Conservation (phyloP, 2,888 invertebrate genomes). For the Orthonevra nobilis region DNA sequence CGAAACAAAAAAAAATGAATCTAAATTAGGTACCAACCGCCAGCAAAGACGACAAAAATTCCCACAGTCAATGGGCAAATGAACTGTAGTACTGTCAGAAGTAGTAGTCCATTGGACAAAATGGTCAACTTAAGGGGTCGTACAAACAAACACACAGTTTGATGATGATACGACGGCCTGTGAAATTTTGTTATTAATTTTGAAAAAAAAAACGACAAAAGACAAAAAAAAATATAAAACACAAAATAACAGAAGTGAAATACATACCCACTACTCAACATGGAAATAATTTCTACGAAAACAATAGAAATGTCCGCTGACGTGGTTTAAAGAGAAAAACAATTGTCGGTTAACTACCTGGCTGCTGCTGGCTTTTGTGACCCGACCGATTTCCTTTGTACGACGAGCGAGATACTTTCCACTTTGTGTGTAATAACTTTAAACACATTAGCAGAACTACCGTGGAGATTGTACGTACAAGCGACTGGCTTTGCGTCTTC, state of each 20-base stretch:
- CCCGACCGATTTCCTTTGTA: slow-evolving; percentile 66
- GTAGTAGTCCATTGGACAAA: slow-evolving; percentile 67
- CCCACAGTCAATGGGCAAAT: slow-evolving; percentile 59
- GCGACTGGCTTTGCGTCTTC: slow-evolving; percentile 6
- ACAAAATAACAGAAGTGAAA: slow-evolving; percentile 45
- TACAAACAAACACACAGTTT: slow-evolving; percentile 20
- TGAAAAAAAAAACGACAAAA: slow-evolving; percentile 43
- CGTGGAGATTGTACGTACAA: slow-evolving; percentile 22
- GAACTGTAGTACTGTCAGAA: too few relatives aligned
- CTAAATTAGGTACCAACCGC: slow-evolving; percentile 52
- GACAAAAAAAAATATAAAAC: slow-evolving; percentile 11
- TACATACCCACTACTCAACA: slow-evolving; percentile 44
- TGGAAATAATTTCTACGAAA: slow-evolving; percentile 65
- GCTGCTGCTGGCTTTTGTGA: slow-evolving; percentile 68
- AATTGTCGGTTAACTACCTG: slow-evolving; percentile 69
- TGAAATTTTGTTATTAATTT: slow-evolving; percentile 69
- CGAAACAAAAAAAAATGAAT: slow-evolving; percentile 28
- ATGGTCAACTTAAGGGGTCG: slow-evolving; percentile 66
- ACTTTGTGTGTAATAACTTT: slow-evolving; percentile 57
- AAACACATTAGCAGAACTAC: slow-evolving; percentile 46
- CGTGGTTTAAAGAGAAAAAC: slow-evolving; percentile 60
- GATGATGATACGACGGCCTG: slow-evolving; percentile 49
- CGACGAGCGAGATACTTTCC: slow-evolving; percentile 51
- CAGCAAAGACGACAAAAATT: slow-evolving; percentile 40
- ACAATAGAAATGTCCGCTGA: slow-evolving; percentile 63